Evolutionary conservation across 1,140 invertebrate species (phyloP).

Genomic region (Bombus superbus): DNA sequence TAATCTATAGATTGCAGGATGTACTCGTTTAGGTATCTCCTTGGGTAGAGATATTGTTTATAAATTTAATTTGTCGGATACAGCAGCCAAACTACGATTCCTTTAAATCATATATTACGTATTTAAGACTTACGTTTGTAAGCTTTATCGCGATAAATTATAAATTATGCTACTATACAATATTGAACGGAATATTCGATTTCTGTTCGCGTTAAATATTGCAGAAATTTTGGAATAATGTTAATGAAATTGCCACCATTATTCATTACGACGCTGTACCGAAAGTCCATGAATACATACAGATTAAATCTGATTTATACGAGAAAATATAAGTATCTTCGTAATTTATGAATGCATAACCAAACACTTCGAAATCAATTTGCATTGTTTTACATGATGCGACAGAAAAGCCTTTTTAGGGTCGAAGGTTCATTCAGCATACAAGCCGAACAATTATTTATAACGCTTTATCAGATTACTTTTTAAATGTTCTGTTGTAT

Average conservation of each 20-base stretch:
- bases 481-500: no score
- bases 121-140: neutral
- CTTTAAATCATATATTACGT: no score
- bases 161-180: neutral
- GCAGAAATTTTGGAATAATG: neutral
- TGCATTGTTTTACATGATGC: slow-evolving; percentile 5
- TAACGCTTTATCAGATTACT: no score
- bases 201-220: neutral
- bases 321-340: slow-evolving; percentile 8
- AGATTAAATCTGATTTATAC: slow-evolving; percentile 34
- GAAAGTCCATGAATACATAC: slow-evolving; percentile 21
- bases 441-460: neutral
- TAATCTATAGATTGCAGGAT: no score
- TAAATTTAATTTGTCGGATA: no score
- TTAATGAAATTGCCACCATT: slow-evolving; percentile 25
- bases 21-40: no score
- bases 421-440: neutral
- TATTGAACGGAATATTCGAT: slow-evolving; percentile 7
- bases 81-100: no score
- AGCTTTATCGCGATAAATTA: neutral
- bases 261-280: slow-evolving; percentile 20
- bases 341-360: neutral
- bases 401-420: neutral
- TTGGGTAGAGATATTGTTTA: no score
- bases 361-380: neutral